Evolutionary conservation across 2,113 vertebrate genomes (phyloP).

Genomic region (Tichodroma muraria): DNA sequence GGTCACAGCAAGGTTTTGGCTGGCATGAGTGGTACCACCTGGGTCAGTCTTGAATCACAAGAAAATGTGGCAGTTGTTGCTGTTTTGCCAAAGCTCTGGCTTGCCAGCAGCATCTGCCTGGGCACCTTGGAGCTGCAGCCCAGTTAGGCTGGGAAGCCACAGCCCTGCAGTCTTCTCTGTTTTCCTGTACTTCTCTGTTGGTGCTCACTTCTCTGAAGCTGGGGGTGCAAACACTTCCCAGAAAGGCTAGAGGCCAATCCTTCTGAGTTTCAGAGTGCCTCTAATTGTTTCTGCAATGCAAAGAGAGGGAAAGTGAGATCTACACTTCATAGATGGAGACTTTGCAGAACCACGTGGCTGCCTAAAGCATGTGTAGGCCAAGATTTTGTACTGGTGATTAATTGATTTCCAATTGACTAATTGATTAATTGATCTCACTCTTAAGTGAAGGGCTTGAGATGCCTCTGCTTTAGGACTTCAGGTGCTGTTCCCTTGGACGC

Average conservation of each 20-base stretch:
- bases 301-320: background rate
- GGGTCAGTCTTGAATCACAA: background rate
- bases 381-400: background rate
- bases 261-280: background rate
- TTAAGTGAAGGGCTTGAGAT: background rate
- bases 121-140: background rate
- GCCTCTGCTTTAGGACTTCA: background rate
- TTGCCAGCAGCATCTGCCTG: background rate
- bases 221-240: background rate
- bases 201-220: background rate
- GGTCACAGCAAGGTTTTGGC: background rate
- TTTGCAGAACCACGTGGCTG: background rate
- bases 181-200: background rate
- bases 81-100: background rate
- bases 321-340: rapidly evolving
- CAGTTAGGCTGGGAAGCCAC: background rate
- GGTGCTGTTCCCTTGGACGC: background rate
- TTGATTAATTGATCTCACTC: background rate
- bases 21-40: background rate
- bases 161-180: background rate
- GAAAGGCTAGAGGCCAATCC: background rate
- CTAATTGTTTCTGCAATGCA: background rate
- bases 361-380: background rate
- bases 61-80: background rate
- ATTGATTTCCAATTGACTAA: background rate